Evolutionary conservation across 2,113 vertebrate genomes (phyloP).

Genomic region (Acinonyx jubatus): DNA sequence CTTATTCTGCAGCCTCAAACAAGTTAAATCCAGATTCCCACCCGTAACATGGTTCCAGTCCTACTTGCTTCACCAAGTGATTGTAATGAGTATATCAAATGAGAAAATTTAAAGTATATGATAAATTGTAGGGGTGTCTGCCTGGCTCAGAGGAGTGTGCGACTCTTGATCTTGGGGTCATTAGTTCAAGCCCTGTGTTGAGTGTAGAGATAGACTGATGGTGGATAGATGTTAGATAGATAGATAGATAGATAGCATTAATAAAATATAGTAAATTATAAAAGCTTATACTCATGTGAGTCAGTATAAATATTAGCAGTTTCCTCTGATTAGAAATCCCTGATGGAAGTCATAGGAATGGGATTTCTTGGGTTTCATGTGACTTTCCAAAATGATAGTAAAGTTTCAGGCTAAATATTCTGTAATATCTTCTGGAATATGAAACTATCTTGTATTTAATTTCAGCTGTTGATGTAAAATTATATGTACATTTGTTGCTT

Average conservation of each 20-base stretch:
- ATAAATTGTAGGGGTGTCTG: neutral
- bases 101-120: neutral
- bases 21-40: neutral
- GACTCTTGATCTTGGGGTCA: neutral
- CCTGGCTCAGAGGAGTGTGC: neutral
- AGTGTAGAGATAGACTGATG: neutral
- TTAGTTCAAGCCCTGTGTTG: neutral
- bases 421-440: neutral
- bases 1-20: neutral
- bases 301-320: neutral
- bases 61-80: neutral
- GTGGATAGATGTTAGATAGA: neutral
- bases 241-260: neutral
- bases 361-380: neutral
- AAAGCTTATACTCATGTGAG: neutral
- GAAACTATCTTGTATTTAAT: neutral
- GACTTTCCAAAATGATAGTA: slow-evolving; percentile 22
- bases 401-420: neutral
- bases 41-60: neutral
- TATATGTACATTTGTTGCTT: neutral
- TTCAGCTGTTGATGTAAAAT: slow-evolving; percentile 17
- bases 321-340: neutral
- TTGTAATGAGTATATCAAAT: neutral
- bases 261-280: neutral
- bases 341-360: neutral